A percentile compares a stretch with the other conserved stretches of the same genome.
Evolutionary conservation across 1,140 invertebrate species (phyloP).

Genomic region (Pogonus chalceus): DNA sequence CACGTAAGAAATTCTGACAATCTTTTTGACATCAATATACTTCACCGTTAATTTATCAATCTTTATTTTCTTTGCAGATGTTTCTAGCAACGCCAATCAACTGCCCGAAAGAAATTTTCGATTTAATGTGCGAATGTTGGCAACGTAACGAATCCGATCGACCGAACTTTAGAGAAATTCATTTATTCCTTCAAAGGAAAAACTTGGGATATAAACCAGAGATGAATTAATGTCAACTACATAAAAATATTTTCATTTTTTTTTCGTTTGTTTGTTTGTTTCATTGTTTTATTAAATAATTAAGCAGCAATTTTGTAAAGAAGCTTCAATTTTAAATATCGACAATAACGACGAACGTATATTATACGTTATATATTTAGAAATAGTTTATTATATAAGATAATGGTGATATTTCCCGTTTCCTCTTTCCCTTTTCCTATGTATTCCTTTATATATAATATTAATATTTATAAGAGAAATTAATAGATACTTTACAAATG

Average conservation of each 20-base stretch:
- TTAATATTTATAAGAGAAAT: neutral
- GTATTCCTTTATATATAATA: no score
- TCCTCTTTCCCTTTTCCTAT: neutral
- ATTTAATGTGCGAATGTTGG: conserved; percentile 87
- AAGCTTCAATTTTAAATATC: neutral
- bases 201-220: conserved; percentile 62
- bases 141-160: conserved; percentile 63
- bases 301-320: no score
- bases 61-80: conserved; percentile 36
- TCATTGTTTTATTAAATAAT: no score
- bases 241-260: no score
- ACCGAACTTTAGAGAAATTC: conserved; percentile 78
- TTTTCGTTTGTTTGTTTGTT: no score
- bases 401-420: neutral
- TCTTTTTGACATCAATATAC: neutral
- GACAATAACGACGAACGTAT: conserved; percentile 4
- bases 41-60: conserved; percentile 7
- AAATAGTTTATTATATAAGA: neutral
- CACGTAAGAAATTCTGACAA: conserved; percentile 37
- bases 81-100: conserved; percentile 64
- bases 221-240: conserved; percentile 29
- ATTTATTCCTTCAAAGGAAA: conserved; percentile 77
- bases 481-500: neutral
- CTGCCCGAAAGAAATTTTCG: conserved; percentile 76
- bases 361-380: neutral